Evolutionary conservation across 2,113 vertebrate genomes (phyloP), one percentile per base, ranked within the genome.

Genomic region (Lynx canadensis): DNA sequence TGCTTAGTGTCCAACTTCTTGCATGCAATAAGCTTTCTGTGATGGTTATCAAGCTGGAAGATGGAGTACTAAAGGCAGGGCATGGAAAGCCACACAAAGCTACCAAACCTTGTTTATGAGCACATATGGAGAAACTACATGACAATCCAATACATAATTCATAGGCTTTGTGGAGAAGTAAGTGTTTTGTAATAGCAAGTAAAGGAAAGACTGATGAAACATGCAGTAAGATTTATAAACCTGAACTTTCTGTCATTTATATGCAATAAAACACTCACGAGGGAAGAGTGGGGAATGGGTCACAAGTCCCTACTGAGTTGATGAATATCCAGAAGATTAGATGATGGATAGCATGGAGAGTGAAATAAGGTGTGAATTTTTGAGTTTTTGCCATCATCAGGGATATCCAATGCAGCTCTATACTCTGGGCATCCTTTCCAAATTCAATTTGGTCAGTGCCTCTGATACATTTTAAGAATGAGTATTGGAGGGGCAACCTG

Each of bases 241-340:
- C 19, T 73, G 29, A 95, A 86, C 9, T 92, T 86, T 88, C 13
- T 95, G 16, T 94, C 84, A 76, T 31, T 94, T 96, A 81, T 18
- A 69, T 38, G 33, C 36, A 87, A 73, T 45, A 86, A 78, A 68
- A 82, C 3, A 82, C 94, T 89, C 18, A 89, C 7, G 25, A 79
- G 12, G 10, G 38, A 85, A 92, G 74, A 89, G 4, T 23, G 29
- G 16, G 86, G 36, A 83, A 81, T 29, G 60, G 52, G 33, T 89
- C 68, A 31, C 41, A 60, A 76, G 50, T 78, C 21, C 27, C 57
- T 78, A 19, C 3, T 45, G 84, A 82, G 36, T 19, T 78, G 36
- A 73, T 50, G 18, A 89, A 6, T 92, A 89, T 60, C 91, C 29
- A 45, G 41, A 13, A 95, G 92, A 21, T 87, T 55, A 69, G 57